phyloP scores from a whole-genome alignment of 2,888 invertebrate species.

The Micropterix aruncella region DNA sequence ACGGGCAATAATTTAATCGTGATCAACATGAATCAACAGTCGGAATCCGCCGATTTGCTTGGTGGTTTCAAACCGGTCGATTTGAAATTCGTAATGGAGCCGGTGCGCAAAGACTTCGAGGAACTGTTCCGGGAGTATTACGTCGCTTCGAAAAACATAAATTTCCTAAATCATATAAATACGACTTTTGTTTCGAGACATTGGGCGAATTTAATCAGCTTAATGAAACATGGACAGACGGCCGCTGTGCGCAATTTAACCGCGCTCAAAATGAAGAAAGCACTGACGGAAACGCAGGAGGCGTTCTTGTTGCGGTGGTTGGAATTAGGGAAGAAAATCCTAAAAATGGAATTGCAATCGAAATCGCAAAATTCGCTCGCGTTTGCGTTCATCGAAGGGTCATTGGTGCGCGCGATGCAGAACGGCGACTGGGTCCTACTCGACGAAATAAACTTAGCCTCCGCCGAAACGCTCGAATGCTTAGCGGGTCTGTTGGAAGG shows the following conservation, averaged over 20 bases:
- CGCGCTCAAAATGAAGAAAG: slow-evolving; percentile 18
- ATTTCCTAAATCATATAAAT: slow-evolving; percentile 70
- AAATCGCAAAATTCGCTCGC: slow-evolving; percentile 57
- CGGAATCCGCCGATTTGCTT: slow-evolving; percentile 89
- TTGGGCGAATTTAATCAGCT: slow-evolving; percentile 55
- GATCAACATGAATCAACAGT: slow-evolving; percentile 98
- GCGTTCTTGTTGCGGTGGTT: slow-evolving; percentile 42
- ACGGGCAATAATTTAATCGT: slow-evolving; percentile 78
- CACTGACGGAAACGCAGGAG: slow-evolving; percentile 13
- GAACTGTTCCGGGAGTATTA: slow-evolving; percentile 67
- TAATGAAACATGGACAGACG: slow-evolving; percentile 62
- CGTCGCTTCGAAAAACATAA: slow-evolving; percentile 59
- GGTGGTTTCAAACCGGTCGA: slow-evolving; percentile 97
- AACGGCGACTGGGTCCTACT: slow-evolving; percentile 92
- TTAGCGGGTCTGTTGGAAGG: slow-evolving; percentile 82
- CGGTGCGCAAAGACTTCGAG: slow-evolving; percentile 74
- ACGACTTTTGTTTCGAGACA: slow-evolving; percentile 58
- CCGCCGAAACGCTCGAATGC: slow-evolving; percentile 92
- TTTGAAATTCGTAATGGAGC: slow-evolving; percentile 66
- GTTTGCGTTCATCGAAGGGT: slow-evolving; percentile 89
- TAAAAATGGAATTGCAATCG: slow-evolving; percentile 59
- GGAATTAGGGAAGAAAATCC: slow-evolving; percentile 49
- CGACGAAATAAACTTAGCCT: slow-evolving; percentile 97
- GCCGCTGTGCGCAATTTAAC: slow-evolving; percentile 46
- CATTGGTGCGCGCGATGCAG: slow-evolving; percentile 79